Evolutionary conservation across 2,888 invertebrate genomes (phyloP).

Genomic region (Drosophila buzzatii): DNA sequence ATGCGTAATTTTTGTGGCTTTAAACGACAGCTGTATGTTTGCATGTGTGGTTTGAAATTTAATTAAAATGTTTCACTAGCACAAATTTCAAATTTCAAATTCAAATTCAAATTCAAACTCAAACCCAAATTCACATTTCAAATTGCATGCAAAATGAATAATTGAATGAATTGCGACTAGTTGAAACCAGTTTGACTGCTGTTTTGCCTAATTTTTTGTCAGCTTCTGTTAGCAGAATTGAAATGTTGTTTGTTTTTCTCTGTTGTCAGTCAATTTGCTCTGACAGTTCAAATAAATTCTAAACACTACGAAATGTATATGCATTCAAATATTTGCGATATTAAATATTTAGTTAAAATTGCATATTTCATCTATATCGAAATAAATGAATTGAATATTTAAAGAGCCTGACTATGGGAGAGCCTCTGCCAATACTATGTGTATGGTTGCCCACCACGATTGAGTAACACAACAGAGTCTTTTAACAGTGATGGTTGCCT

Average conservation of each 20-base stretch:
- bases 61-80: conserved; percentile 71
- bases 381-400: neutral
- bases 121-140: conserved; percentile 61
- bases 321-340: neutral
- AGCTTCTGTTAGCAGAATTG: conserved; percentile 35
- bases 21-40: conserved; percentile 39
- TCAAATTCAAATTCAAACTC: conserved; percentile 56
- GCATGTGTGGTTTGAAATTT: conserved; percentile 61
- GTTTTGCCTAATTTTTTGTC: conserved; percentile 52
- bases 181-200: conserved; percentile 51
- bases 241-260: conserved; percentile 19
- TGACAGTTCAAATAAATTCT: conserved; percentile 12
- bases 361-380: neutral
- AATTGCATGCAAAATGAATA: conserved; percentile 72
- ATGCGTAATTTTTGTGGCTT: conserved; percentile 76
- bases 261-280: conserved; percentile 24
- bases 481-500: too few species aligned
- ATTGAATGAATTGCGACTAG: conserved; percentile 62
- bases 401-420: neutral
- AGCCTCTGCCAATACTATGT: neutral
- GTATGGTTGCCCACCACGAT: neutral
- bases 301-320: conserved; percentile 5
- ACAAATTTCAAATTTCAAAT: conserved; percentile 55
- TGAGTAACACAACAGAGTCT: too few species aligned
- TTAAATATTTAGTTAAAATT: neutral